Conservation (phyloP, 1,140 invertebrate genomes). For the Venustaconcha ellipsiformis region DNA sequence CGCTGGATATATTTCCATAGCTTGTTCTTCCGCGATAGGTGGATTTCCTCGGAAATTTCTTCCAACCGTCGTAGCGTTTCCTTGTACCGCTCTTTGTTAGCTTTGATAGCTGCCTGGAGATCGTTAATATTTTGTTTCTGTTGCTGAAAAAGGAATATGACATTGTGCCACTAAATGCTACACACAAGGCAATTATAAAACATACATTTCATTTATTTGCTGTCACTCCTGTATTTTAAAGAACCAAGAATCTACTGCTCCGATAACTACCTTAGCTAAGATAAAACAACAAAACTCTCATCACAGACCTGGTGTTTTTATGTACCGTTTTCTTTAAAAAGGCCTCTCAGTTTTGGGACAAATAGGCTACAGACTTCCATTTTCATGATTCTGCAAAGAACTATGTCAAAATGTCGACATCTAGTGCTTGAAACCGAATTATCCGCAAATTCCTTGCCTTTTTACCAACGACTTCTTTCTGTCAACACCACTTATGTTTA, state of each 20-base stretch:
- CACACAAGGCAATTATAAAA: neutral
- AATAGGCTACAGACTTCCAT: no score
- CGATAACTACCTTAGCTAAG: neutral
- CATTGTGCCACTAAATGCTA: neutral
- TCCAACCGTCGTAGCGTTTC: constrained; percentile 70
- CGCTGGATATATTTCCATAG: constrained; percentile 74
- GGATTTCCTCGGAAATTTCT: constrained; percentile 74
- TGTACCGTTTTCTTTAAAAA: no score
- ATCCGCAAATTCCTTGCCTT: no score
- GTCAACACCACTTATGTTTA: no score
- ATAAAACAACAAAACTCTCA: neutral
- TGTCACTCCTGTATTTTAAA: no score
- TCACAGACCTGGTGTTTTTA: neutral
- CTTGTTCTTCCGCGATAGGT: constrained; percentile 50
- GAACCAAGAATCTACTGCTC: no score
- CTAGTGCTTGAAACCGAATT: no score
- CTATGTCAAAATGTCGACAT: no score
- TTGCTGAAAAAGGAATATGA: constrained; percentile 50
- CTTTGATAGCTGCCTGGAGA: constrained; percentile 68
- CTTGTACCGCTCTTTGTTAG: constrained; percentile 70
- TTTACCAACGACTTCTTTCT: no score
- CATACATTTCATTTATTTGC: no score
- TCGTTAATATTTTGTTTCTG: constrained; percentile 69
- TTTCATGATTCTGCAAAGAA: no score
- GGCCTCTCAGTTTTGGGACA: no score